These are phyloP conservation scores for Myrmophylax atrothorax DNA, from an alignment of 2,113 vertebrate genomes.

Conservation along the genomic window DNA sequence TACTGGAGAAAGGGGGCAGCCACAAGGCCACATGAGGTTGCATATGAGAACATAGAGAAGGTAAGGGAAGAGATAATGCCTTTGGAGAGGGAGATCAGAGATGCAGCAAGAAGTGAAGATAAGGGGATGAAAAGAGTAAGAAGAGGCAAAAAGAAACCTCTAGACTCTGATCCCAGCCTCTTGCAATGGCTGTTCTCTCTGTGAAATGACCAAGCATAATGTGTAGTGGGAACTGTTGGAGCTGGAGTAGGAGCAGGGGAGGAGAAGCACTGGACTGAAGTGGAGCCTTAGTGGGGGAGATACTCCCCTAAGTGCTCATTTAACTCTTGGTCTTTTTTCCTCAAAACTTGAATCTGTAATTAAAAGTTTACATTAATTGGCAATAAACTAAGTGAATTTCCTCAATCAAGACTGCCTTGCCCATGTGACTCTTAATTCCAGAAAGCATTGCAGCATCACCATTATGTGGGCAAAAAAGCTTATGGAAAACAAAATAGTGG, in stretches of 20 bases:
- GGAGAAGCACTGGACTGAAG: background rate
- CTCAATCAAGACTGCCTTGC: background rate
- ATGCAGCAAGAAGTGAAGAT: background rate
- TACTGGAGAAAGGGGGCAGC: background rate
- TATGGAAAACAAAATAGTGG: background rate
- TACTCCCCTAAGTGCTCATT: background rate
- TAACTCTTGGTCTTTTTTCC: background rate
- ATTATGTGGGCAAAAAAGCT: background rate
- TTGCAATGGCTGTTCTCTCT: accelerated
- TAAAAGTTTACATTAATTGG: background rate
- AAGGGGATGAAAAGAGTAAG: background rate
- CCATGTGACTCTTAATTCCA: background rate
- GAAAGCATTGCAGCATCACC: background rate
- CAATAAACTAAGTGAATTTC: background rate
- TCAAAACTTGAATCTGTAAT: background rate
- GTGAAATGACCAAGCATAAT: accelerated
- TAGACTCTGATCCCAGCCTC: no score
- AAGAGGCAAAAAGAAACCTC: background rate
- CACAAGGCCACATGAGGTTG: background rate
- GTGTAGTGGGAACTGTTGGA: background rate
- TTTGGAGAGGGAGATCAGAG: background rate
- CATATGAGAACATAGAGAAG: background rate
- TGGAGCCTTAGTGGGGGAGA: background rate
- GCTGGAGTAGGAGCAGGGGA: background rate
- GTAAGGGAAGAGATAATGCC: background rate